phyloP scores from a whole-genome alignment of 2,113 vertebrate genomes.

The Rhynchomys soricoides region DNA sequence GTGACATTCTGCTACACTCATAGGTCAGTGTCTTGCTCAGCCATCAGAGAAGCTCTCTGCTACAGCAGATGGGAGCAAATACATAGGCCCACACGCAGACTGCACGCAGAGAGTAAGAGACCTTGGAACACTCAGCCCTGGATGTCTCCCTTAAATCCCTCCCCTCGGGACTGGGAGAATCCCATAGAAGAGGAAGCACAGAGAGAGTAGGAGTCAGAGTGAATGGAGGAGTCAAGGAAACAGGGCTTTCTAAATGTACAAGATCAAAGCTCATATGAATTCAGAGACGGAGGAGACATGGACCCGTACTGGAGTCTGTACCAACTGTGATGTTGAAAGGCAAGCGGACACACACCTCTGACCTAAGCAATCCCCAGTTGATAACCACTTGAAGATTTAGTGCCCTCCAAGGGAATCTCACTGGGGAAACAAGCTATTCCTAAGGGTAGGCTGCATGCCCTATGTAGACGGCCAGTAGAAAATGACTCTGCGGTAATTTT shows the following conservation, averaged over 20 bases:
- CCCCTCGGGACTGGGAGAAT: background rate
- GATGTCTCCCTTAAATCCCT: background rate
- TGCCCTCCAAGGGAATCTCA: background rate
- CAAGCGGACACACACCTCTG: background rate
- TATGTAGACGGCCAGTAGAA: background rate
- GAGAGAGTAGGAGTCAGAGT: background rate
- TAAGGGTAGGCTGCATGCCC: background rate
- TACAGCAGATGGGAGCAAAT: background rate
- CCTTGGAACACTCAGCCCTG: background rate
- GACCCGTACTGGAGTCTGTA: background rate
- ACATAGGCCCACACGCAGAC: background rate
- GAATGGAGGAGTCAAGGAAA: background rate
- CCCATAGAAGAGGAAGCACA: background rate
- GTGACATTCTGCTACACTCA: background rate
- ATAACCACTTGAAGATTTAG: background rate
- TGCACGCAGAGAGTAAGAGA: background rate
- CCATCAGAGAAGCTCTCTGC: background rate
- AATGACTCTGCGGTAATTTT: background rate
- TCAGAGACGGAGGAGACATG: background rate
- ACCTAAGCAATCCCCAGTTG: background rate
- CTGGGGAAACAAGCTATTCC: background rate
- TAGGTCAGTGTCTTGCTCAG: background rate
- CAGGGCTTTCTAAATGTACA: no score
- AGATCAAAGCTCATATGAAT: background rate
- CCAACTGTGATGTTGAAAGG: background rate